Evolutionary conservation across 2,113 vertebrate species (phyloP), one percentile per base, ranked within the genome.

Genomic region (Garra rufa): DNA sequence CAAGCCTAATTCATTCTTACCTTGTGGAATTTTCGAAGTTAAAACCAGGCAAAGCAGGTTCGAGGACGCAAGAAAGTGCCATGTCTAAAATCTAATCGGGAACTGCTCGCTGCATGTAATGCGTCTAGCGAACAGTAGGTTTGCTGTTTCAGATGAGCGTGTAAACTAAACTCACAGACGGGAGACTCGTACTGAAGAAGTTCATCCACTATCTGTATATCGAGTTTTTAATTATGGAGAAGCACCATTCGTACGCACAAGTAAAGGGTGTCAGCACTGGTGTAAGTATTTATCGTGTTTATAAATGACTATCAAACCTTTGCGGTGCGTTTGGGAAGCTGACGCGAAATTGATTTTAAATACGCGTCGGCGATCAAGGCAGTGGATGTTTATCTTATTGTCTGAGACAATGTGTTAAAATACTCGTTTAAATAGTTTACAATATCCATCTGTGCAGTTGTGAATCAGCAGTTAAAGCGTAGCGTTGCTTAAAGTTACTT

Each of bases 191-290:
- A 34, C 21, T 2, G 50, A 26, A 21, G 24, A 24, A 44, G 5
- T 9, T 76, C 6, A 44, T 38, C 65, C 52, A 21, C 5, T 46
- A 67, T 9, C 2, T 44, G 1, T 41, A 7, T 73, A 1, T 76
- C 15, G 3, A 43, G 11, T 78, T 61, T 17, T 41, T 44, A 3
- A 91, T 83, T 63, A 94, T 94, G 91, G 92, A 94, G 80, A 88
- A 26, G 85, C 78, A 19, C 50, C 46, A 48, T 73, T 73, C 48
- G 81, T 83, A 92, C 83, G 61, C 87, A 2, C 38, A 46, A 80
- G 76, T 84, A 10, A 92, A 89, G 89, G 94, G 92, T 86, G 93
- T 95, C 89, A 95, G 94, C 89, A 95, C 94, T 0, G 94, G 94
- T 41, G 94, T 95, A 88, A 95, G 94, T 92, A 65, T 44, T 17